These are phyloP conservation scores for Tragelaphus eurycerus DNA, from an alignment of 2,797 vertebrate genomes.

Conservation along the genomic window DNA sequence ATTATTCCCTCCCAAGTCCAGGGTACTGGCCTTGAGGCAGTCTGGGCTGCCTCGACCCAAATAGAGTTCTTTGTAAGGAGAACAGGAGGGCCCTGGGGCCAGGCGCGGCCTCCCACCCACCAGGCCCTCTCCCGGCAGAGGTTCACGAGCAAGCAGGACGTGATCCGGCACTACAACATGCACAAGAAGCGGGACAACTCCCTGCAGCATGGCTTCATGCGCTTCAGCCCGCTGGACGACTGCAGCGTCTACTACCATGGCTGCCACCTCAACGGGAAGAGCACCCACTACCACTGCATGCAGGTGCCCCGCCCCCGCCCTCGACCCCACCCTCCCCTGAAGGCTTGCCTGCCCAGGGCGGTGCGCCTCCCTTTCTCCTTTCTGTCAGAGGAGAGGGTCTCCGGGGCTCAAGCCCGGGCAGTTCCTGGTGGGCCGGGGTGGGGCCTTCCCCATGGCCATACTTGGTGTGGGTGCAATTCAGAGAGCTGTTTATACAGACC, in stretches of 20 bases:
- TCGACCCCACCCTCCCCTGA: fast-evolving
- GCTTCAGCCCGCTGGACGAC: conserved; percentile 99
- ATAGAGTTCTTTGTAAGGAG: not conserved
- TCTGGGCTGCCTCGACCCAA: not conserved
- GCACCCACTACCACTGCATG: conserved; percentile 99
- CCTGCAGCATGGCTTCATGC: conserved; percentile 99
- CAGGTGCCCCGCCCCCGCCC: conserved; percentile 87
- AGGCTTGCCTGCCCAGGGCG: not conserved
- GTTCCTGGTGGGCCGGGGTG: not conserved
- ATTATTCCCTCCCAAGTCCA: not conserved
- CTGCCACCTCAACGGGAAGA: conserved; percentile 99
- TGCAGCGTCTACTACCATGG: conserved; percentile 99
- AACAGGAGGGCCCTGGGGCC: not conserved
- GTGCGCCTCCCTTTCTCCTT: not conserved
- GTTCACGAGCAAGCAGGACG: conserved; percentile 99
- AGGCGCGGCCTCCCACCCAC: conserved; percentile 11
- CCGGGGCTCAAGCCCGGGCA: not conserved
- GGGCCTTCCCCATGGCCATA: conserved; percentile 89
- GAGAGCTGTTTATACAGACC: conserved; percentile 97
- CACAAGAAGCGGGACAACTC: conserved; percentile 99
- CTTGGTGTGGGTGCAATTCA: conserved; percentile 97
- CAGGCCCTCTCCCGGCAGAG: conserved; percentile 87
- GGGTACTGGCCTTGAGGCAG: not conserved
- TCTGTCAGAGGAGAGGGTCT: not conserved
- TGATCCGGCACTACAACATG: conserved; percentile 99